A percentile compares a stretch with the other conserved stretches of the same genome.
Conservation (phyloP, 2,888 invertebrate species). For the Leptinotarsa haldemani region DNA sequence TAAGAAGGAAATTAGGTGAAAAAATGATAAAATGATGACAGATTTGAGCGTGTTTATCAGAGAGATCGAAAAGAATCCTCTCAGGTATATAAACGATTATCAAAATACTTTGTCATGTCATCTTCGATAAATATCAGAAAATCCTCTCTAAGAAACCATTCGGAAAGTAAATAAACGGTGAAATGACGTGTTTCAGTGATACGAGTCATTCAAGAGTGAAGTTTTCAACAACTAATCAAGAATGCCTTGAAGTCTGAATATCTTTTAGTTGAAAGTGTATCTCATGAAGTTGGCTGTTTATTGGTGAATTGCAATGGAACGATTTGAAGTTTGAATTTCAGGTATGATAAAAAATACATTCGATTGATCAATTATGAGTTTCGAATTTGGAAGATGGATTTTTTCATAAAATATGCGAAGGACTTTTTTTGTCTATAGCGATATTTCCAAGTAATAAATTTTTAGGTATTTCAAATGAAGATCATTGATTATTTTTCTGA, state of each 20-base stretch:
- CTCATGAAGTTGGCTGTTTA: background rate
- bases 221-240: background rate
- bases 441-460: no score
- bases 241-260: background rate
- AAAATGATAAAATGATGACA: slow-evolving; percentile 58
- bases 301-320: no score
- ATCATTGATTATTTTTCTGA: no score
- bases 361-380: no score
- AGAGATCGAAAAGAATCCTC: slow-evolving; percentile 48
- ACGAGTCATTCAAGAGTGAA: background rate
- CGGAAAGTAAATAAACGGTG: slow-evolving; percentile 14
- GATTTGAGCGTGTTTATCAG: slow-evolving; percentile 49
- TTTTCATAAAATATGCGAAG: no score
- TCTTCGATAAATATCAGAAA: slow-evolving; percentile 52
- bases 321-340: no score
- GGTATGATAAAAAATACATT: no score
- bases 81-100: slow-evolving; percentile 57
- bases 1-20: slow-evolving; percentile 57
- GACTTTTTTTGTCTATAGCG: no score
- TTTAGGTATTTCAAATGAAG: no score
- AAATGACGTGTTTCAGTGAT: slow-evolving; percentile 4
- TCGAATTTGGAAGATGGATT: no score
- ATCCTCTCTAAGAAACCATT: slow-evolving; percentile 36
- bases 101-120: slow-evolving; percentile 60
- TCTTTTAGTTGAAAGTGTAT: background rate